Evolutionary conservation across 2,888 invertebrate species (phyloP).

Genomic region (Trichacis sp.): DNA sequence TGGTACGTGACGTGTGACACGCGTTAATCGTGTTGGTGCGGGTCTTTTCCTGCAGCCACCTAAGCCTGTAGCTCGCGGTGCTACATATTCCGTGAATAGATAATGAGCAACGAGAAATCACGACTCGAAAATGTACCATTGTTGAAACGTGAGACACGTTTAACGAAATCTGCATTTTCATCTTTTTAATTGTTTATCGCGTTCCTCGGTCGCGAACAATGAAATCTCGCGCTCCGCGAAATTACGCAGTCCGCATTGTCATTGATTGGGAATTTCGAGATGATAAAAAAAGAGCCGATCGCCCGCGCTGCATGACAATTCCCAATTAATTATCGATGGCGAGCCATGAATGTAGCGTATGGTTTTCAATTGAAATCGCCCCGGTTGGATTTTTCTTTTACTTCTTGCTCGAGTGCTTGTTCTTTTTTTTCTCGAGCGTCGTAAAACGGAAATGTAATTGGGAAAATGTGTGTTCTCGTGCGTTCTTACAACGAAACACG

Average conservation of each 20-base stretch:
- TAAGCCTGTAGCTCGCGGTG: background rate
- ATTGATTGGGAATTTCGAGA: too few species aligned
- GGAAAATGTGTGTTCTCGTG: constrained; percentile 23
- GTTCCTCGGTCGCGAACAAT: too few species aligned
- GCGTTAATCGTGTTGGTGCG: constrained; percentile 61
- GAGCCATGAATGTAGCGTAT: too few species aligned
- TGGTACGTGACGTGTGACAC: constrained; percentile 62
- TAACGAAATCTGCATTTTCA: background rate
- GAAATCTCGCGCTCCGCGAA: too few species aligned
- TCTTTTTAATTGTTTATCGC: background rate
- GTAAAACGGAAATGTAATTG: background rate
- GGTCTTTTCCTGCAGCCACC: constrained; percentile 24
- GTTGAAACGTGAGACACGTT: background rate
- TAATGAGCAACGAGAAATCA: constrained; percentile 41
- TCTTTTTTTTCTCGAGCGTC: background rate
- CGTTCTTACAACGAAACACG: constrained; percentile 39
- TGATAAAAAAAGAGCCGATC: too few species aligned
- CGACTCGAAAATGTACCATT: constrained; percentile 30
- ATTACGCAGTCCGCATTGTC: too few species aligned
- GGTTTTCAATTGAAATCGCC: background rate
- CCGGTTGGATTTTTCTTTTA: too few species aligned
- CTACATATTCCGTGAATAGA: constrained; percentile 4
- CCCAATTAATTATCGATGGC: too few species aligned
- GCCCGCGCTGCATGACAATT: too few species aligned
- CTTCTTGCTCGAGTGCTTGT: too few species aligned